A percentile compares a stretch with the other conserved stretches of the same genome.
Conservation (phyloP, 2,888 invertebrate genomes). For the Lordiphosa andalusiaca region DNA sequence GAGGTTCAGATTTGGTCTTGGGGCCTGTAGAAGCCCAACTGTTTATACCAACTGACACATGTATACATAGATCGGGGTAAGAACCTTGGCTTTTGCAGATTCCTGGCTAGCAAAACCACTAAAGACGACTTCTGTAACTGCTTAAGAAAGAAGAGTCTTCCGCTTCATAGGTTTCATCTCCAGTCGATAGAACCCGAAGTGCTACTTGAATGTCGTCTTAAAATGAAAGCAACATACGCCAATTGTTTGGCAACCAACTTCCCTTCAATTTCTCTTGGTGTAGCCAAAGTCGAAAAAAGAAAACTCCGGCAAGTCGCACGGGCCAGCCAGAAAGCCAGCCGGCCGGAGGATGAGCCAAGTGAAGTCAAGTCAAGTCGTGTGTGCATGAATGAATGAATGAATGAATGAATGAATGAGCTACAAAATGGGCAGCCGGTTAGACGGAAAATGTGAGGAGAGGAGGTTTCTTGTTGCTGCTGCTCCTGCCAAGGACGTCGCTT, state of each 20-base stretch:
- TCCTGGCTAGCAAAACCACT: no score
- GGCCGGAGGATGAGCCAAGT: conserved; percentile 23
- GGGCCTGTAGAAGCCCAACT: no score
- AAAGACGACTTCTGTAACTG: no score
- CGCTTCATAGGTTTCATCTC: no score
- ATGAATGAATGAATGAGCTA: conserved; percentile 32
- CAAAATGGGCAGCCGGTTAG: conserved; percentile 43
- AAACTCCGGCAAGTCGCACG: conserved; percentile 17
- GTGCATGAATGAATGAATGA: conserved; percentile 37
- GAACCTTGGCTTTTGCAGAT: no score
- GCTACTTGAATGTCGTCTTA: no score
- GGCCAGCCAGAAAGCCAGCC: conserved; percentile 29
- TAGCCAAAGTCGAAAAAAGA: conserved; percentile 4
- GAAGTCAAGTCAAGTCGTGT: conserved; percentile 27
- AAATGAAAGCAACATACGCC: no score
- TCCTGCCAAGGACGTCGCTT: conserved; percentile 47
- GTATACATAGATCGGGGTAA: no score
- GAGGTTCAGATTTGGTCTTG: no score
- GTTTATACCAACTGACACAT: no score
- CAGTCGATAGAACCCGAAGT: no score
- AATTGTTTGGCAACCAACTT: not conserved
- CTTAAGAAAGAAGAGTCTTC: no score
- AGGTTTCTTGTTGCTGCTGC: conserved; percentile 19
- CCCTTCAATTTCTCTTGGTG: conserved; percentile 33
- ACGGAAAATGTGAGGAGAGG: conserved; percentile 21